Base-by-base conservation (phyloP, 2,113 vertebrate genomes). In the Cepphus grylle region DNA sequence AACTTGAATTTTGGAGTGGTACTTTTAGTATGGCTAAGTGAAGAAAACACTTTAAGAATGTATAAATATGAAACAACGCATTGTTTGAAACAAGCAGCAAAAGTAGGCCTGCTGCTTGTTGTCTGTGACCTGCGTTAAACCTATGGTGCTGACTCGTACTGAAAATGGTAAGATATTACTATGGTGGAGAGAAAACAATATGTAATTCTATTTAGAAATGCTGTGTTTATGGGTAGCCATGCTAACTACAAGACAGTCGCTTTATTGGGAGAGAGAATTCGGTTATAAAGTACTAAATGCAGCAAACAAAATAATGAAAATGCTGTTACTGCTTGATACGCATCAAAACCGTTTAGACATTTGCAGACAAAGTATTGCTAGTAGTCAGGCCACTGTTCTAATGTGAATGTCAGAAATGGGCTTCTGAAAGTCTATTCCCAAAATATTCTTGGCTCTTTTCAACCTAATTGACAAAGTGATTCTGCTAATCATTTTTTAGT, bases 101-200 rank as follows among this genome's bases (percentile, higher is more conserved):
- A 96, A 94, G 81, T 79, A 85, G 86, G 86, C 52, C 74, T 78
- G 79, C 95, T 95, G 87, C 94, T 96, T 92, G 71, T 96, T 98
- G 91, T 94, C 90, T 12, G 3, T 96, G 91, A 81, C 74, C 32
- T 97, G 74, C 34, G 36, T 90, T 95, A 91, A 96, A 94, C 72
- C 88, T 94, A 45, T 83, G 97, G 73, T 70, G 40, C 90, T 97
- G 95, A 80, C 34, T 72, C 67, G 81, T 89, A 8, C 86, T 88
- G 67, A 29, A 58, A 94, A 79, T 38, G 47, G 49, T 79, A 52
- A 80, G 80, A 42, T 90, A 78, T 86, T 91, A 13, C 38, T 66
- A 13, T 25, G 77, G 30, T 77, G 59, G 83, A 81, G 80, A 86
- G 65, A 63, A 85, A 80, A 77, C 61, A 76, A 53, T 53, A 59